A percentile compares a stretch with the other conserved stretches of the same genome.
These are phyloP conservation scores for Trichopoda pennipes DNA, from an alignment of 2,888 invertebrate genomes.

Conservation along the genomic window DNA sequence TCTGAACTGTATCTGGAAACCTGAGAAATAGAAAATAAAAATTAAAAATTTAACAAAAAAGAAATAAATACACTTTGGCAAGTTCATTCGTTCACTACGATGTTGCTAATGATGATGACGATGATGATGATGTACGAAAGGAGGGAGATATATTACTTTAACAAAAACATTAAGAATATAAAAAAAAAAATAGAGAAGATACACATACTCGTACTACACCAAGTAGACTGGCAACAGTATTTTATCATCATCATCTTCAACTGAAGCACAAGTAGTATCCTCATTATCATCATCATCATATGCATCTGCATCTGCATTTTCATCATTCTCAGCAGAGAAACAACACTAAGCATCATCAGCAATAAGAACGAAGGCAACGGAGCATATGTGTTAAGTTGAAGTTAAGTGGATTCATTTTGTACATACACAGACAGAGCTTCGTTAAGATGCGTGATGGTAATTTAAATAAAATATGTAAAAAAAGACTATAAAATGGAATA, in stretches of 20 bases:
- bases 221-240: slow-evolving; percentile 56
- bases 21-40: slow-evolving; percentile 28
- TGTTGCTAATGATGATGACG: slow-evolving; percentile 10
- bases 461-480: slow-evolving; percentile 76
- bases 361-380: slow-evolving; percentile 49
- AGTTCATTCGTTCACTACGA: too few species aligned
- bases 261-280: slow-evolving; percentile 10
- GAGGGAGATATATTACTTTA: not conserved
- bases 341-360: slow-evolving; percentile 23
- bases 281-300: slow-evolving; percentile 13
- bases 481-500: slow-evolving; percentile 58
- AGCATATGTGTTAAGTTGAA: slow-evolving; percentile 75
- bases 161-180: slow-evolving; percentile 15
- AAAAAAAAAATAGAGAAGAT: slow-evolving; percentile 5
- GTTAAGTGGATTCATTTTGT: slow-evolving; percentile 76
- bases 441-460: slow-evolving; percentile 74
- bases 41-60: slow-evolving; percentile 25
- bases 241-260: slow-evolving; percentile 56
- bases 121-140: slow-evolving; percentile 8
- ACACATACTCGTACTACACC: slow-evolving; percentile 7
- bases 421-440: slow-evolving; percentile 70
- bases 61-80: slow-evolving; percentile 6
- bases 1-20: slow-evolving; percentile 34
- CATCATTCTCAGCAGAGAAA: slow-evolving; percentile 19
- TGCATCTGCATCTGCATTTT: not conserved